A percentile compares a stretch with the other conserved stretches of the same genome.
phyloP scores from a whole-genome alignment of 2,888 invertebrate genomes.

The Aphidius colemani region DNA sequence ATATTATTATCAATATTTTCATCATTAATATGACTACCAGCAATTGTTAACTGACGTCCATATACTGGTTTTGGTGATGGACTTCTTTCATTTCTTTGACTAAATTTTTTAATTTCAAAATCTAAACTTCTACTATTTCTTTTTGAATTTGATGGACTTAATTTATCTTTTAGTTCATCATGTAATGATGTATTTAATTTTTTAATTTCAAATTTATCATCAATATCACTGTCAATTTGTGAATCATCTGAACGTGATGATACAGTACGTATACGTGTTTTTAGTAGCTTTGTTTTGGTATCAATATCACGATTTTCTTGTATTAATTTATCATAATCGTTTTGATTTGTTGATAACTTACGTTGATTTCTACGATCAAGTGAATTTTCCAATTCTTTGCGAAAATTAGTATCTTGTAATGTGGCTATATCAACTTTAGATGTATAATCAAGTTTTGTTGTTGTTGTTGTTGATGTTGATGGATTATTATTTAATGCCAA shows the following conservation, averaged over 20 bases:
- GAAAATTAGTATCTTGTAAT: constrained; percentile 43
- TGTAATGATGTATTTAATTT: constrained; percentile 15
- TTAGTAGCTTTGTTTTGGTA: neutral
- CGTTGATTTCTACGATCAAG: constrained; percentile 32
- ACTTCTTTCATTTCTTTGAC: constrained; percentile 29
- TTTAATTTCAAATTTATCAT: constrained; percentile 22
- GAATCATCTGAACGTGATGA: constrained; percentile 36
- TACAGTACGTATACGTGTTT: constrained; percentile 28
- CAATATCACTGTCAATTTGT: constrained; percentile 34
- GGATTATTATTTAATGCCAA: neutral
- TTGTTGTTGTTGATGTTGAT: constrained; percentile 13
- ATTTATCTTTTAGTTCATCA: neutral
- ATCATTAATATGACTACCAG: constrained; percentile 26
- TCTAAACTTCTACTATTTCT: constrained; percentile 34
- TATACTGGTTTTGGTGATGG: constrained; percentile 31
- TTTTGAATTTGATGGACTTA: neutral
- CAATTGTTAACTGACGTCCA: constrained; percentile 34
- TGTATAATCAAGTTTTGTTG: constrained; percentile 40
- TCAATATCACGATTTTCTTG: constrained; percentile 9
- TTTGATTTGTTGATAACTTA: constrained; percentile 24
- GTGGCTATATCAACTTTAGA: constrained; percentile 37
- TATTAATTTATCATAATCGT: constrained; percentile 17
- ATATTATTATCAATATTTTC: constrained; percentile 13
- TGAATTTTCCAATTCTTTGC: constrained; percentile 43
- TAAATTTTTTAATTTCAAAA: constrained; percentile 27